Evolutionary conservation across 2,113 vertebrate genomes (phyloP).

Genomic region (Catharus fuscescens): DNA sequence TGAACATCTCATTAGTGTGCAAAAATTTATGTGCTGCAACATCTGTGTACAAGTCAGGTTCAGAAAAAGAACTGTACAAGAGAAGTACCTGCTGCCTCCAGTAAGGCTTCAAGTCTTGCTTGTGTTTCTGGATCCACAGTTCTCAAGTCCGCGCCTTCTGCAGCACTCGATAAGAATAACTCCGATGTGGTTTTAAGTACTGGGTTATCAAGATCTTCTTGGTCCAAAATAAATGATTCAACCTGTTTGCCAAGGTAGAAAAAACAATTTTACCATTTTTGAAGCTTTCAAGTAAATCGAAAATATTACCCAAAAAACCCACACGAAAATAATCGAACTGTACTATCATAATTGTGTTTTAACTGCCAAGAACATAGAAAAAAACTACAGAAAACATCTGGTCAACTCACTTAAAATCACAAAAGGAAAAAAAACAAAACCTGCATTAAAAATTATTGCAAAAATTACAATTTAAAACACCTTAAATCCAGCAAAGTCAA

Average conservation of each 20-base stretch:
- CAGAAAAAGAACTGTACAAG: background rate
- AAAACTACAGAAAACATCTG: background rate
- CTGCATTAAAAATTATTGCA: background rate
- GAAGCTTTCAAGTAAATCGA: background rate
- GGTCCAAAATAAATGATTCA: slow-evolving; percentile 98
- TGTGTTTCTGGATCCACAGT: slow-evolving; percentile 98
- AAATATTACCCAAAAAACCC: background rate
- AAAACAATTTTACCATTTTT: slow-evolving; percentile 23
- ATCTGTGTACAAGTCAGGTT: background rate
- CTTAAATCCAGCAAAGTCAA: background rate
- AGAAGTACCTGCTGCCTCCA: slow-evolving; percentile 94
- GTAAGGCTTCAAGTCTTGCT: slow-evolving; percentile 93
- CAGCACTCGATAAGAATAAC: slow-evolving; percentile 92
- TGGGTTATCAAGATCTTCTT: slow-evolving; percentile 98
- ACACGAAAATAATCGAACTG: background rate
- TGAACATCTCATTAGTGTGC: background rate
- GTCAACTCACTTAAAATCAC: background rate
- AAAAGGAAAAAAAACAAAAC: background rate
- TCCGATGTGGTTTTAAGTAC: slow-evolving; percentile 98
- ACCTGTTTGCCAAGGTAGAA: slow-evolving; percentile 81
- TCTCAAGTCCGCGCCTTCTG: slow-evolving; percentile 93
- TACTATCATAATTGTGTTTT: background rate
- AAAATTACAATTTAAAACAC: background rate
- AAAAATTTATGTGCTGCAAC: background rate
- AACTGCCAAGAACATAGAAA: background rate